Evolutionary conservation across 2,113 vertebrate genomes (phyloP), one percentile per base, ranked within the genome.

Genomic region (Hemibates koningsi): DNA sequence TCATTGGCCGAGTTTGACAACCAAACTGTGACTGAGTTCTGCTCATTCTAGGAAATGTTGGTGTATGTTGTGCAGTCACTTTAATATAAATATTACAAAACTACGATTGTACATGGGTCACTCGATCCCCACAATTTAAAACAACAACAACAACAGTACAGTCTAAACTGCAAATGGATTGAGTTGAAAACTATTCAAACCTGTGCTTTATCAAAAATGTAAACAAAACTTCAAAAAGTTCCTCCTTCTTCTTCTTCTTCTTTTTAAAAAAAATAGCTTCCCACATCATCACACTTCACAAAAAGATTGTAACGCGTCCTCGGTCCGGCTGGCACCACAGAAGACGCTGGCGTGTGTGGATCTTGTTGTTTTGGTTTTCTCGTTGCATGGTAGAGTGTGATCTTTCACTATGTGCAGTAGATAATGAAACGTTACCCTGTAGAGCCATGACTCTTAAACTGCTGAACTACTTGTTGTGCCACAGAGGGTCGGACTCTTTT

Each of bases 261-360:
- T 59, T 61, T 13, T 32, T 38, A 7, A 6, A 61, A n/a, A 32
- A 63, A n/a, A 12, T 36, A 12, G 32, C 17, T 66, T 36, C 61
- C 17, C 19, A 66, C 10, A 36, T 66, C 34, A 13, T 41, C 19
- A 68, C 1, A 0, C 1, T 0, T 41, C 63, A 21, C 19, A 38
- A 66, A 38, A 21, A 2, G 61, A 66, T 13, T 66, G 0, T n/a
- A 0, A 5, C 0, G 1, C 1, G 4, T 68, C 11, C 19, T 68
- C 11, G 34, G 32, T 63, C 32, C 2, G 17, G 16, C 32, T 36
- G 59, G 0, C 34, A 38, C 19, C 34, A 8, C 34, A 41, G 63
- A 3, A 68, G 63, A 38, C 11, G 11, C 19, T 38, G 34, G 36
- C 7, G 2, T 68, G 36, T 61, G 57, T 6, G 29, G 9, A 19